phyloP scores from a whole-genome alignment of 1,140 invertebrate genomes.

The Bombus pascuorum region DNA sequence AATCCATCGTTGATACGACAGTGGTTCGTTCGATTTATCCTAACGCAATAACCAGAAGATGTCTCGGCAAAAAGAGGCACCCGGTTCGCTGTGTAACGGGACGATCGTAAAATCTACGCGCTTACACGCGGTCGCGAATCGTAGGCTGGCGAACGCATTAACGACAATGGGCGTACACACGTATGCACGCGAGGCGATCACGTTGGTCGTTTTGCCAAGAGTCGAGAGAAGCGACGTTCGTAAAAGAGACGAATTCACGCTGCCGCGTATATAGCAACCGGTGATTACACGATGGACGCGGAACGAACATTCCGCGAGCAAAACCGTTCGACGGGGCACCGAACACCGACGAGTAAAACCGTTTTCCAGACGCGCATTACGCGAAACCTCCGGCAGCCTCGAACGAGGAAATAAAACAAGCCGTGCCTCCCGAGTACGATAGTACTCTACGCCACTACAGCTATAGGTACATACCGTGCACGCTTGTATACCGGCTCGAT shows the following conservation, averaged over 20 bases:
- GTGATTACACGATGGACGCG: conserved; percentile 50
- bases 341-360: conserved; percentile 49
- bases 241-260: conserved; percentile 21
- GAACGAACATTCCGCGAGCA: conserved; percentile 24
- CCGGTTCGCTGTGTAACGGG: conserved; percentile 35
- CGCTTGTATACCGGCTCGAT: conserved; percentile 59
- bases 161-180: background rate
- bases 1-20: background rate
- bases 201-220: background rate
- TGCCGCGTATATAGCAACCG: conserved; percentile 32
- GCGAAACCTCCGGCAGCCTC: conserved; percentile 45
- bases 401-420: conserved; percentile 72
- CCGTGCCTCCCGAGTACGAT: conserved; percentile 47
- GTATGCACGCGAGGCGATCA: background rate
- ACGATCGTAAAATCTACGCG: conserved; percentile 53
- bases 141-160: background rate
- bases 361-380: conserved; percentile 63
- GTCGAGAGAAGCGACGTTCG: background rate
- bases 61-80: conserved; percentile 14
- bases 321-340: conserved; percentile 53
- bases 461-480: background rate
- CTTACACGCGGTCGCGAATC: no score
- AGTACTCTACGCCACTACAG: conserved; percentile 45
- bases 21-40: background rate
- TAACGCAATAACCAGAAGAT: conserved; percentile 16